Conservation (phyloP, 2,888 invertebrate genomes). For the Punctoribates punctum region DNA sequence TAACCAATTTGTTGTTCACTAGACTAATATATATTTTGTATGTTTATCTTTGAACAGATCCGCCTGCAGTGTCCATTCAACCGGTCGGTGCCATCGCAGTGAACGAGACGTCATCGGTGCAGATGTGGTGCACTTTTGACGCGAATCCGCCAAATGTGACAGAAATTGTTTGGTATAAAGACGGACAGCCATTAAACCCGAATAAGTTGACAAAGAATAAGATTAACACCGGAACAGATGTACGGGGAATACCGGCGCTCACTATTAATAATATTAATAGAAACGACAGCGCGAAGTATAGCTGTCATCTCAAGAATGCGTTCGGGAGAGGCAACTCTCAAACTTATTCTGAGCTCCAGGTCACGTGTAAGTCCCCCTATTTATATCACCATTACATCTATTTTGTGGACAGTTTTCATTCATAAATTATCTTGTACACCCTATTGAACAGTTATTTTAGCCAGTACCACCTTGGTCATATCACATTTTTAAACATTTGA, state of each 20-base stretch:
- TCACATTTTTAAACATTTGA: neutral
- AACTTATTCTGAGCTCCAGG: constrained; percentile 70
- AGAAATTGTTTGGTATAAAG: constrained; percentile 66
- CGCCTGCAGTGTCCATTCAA: constrained; percentile 72
- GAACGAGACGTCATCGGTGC: constrained; percentile 69
- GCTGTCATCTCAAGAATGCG: constrained; percentile 72
- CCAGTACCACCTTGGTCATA: neutral
- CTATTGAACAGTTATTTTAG: no score
- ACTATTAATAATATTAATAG: constrained; percentile 71
- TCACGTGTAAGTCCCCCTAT: constrained; percentile 68
- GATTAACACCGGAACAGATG: constrained; percentile 53
- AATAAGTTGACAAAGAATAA: constrained; percentile 16
- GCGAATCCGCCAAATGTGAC: constrained; percentile 77
- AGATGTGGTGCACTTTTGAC: constrained; percentile 74
- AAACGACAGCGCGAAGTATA: constrained; percentile 77
- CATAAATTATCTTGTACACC: no score
- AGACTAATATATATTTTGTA: neutral
- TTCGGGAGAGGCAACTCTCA: constrained; percentile 72
- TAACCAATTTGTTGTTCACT: neutral
- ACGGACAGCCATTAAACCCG: constrained; percentile 50
- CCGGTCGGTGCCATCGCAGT: constrained; percentile 69
- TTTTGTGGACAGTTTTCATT: no score
- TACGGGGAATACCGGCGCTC: constrained; percentile 70
- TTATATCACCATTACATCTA: neutral
- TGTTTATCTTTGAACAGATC: constrained; percentile 58